phyloP scores from a whole-genome alignment of 2,113 vertebrate genomes.

The Oncorhynchus mykiss region DNA sequence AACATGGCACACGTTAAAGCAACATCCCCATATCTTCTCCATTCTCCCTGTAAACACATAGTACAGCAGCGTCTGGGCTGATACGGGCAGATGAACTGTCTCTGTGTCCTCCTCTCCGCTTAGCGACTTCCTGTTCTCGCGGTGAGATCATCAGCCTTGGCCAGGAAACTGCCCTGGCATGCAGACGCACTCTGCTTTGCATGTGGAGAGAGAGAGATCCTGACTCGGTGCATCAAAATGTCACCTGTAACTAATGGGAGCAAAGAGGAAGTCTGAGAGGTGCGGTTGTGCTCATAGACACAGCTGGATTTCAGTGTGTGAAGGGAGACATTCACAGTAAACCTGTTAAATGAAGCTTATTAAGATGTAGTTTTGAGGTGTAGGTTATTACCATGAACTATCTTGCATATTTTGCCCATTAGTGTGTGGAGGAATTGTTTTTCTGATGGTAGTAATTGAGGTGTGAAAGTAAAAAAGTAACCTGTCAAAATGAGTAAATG shows the following conservation, averaged over 20 bases:
- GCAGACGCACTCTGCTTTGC: neutral
- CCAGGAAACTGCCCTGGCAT: slow-evolving; percentile 9
- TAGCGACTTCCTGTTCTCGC: neutral
- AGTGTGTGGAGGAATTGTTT: no score
- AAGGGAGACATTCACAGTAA: neutral
- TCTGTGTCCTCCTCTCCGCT: neutral
- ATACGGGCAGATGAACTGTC: neutral
- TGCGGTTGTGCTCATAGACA: neutral
- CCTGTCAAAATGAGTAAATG: no score
- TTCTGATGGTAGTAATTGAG: no score
- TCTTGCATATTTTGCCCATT: no score
- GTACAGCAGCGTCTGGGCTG: neutral
- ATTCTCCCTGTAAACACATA: neutral
- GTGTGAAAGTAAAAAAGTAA: no score
- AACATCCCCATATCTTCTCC: neutral
- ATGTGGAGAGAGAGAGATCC: neutral
- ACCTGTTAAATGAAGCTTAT: no score
- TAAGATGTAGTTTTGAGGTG: no score
- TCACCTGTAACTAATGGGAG: neutral
- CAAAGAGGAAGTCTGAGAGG: neutral
- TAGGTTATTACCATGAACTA: no score
- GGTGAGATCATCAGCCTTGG: slow-evolving; percentile 3
- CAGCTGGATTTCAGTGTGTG: neutral
- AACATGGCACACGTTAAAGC: neutral
- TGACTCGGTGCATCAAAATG: neutral